phyloP scores from a whole-genome alignment of 2,797 vertebrate species.

The Tangara arthus region DNA sequence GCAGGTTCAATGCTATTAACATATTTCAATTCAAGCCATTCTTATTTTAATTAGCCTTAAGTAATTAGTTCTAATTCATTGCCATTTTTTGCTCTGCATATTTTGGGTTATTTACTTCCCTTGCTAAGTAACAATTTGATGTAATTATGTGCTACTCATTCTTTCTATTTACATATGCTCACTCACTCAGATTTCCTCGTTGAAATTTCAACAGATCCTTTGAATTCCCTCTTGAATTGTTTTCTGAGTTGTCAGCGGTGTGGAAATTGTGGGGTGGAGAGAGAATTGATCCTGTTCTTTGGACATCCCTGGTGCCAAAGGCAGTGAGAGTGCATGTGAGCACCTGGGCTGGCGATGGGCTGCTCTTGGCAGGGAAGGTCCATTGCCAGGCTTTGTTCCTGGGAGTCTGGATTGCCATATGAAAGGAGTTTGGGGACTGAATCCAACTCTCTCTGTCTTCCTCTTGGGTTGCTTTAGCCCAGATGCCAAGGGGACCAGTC shows the following conservation, averaged over 20 bases:
- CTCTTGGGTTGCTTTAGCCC: not conserved
- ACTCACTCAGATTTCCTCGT: constrained; percentile 41
- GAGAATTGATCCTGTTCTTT: constrained; percentile 46
- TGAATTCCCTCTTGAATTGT: constrained; percentile 35
- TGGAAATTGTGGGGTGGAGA: constrained; percentile 44
- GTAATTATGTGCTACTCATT: constrained; percentile 76
- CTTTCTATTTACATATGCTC: constrained; percentile 70
- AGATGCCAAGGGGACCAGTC: not conserved
- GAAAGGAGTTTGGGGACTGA: not conserved
- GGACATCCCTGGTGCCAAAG: constrained; percentile 19
- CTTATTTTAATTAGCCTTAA: constrained; percentile 84
- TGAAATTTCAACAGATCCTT: constrained; percentile 45
- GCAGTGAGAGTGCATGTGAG: constrained; percentile 23
- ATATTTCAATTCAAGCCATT: constrained; percentile 76
- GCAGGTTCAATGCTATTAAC: constrained; percentile 72
- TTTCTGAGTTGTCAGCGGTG: constrained; percentile 45
- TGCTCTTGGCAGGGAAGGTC: constrained; percentile 28
- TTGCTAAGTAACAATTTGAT: constrained; percentile 78
- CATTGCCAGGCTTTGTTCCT: constrained; percentile 32
- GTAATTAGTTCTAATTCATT: constrained; percentile 81
- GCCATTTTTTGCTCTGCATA: constrained; percentile 69
- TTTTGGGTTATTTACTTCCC: constrained; percentile 81
- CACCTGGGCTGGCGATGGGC: constrained; percentile 48
- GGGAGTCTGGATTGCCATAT: constrained; percentile 14
- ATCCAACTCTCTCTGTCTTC: constrained; percentile 13